Conservation (phyloP, 2,888 invertebrate genomes). For the Pristionchus entomophagus region DNA sequence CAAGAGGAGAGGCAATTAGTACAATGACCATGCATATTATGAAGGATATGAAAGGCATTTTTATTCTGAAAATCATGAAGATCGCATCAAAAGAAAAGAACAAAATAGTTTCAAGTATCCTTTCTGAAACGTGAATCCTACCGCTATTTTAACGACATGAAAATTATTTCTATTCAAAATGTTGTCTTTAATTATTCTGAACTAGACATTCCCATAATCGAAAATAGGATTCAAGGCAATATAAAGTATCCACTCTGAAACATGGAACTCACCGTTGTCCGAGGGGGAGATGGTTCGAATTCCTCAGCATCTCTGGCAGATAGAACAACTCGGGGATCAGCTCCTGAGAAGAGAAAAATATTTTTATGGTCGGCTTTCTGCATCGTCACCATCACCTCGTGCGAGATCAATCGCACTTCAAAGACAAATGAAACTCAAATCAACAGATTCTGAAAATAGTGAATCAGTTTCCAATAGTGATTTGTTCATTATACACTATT, state of each 20-base stretch:
- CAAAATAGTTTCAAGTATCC: not conserved
- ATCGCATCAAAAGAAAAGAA: not conserved
- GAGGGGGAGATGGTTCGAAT: slow-evolving; percentile 87
- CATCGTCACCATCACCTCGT: not conserved
- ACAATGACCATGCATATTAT: too few species aligned
- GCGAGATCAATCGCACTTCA: too few species aligned
- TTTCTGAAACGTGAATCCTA: too few species aligned
- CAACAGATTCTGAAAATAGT: not conserved
- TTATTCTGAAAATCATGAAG: not conserved
- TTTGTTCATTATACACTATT: too few species aligned
- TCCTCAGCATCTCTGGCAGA: slow-evolving; percentile 98
- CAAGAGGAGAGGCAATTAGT: slow-evolving; percentile 80
- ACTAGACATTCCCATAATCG: too few species aligned
- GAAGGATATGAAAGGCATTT: not conserved
- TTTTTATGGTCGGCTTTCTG: too few species aligned
- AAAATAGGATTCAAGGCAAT: too few species aligned
- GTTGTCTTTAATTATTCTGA: too few species aligned
- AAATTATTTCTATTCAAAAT: too few species aligned
- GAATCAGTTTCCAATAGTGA: not conserved
- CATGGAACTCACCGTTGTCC: slow-evolving; percentile 83
- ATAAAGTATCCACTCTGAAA: slow-evolving; percentile 79
- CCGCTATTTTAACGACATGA: too few species aligned
- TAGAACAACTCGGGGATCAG: slow-evolving; percentile 98
- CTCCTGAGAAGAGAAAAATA: slow-evolving; percentile 82
- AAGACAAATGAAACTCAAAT: not conserved